Evolutionary conservation across 2,797 vertebrate species (phyloP), one percentile per base, ranked within the genome.

Genomic region (Petrocephalus sullivani): DNA sequence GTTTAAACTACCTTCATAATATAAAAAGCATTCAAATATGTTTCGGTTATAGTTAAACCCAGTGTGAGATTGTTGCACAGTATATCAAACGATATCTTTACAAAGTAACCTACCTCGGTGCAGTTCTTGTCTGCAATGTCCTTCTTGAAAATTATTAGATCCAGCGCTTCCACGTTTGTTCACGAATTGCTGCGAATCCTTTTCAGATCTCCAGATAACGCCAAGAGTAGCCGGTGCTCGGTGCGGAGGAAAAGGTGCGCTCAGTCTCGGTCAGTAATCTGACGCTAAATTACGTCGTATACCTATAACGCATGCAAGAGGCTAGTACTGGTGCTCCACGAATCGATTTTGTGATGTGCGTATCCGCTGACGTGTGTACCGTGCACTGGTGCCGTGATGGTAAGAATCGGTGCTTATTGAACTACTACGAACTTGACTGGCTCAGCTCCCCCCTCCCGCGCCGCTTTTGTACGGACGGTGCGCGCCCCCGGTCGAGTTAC

Each of bases 391-490:
- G 41, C 71, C 16, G 64, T 71, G 64, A 71, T 37, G 28, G 64
- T 71, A 28, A 71, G 4, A 71, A 37, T 12, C 28, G 4, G 64
- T 71, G 64, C 64, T 37, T 78, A 16, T 19, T 46, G 33, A 78
- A 78, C 28, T 33, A 86, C 54, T 19, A 9, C 19, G 89, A 71
- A 37, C 28, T 41, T 51, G 78, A 91, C 54, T 92, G 92, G 90
- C 23, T 83, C 81, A 4, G 5, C 0, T 1, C 0, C 16, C n/a
- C 81, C 81, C 16, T 2, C 16, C 37, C 49, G 86, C 82, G 37
- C 61, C 4, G 12, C 87, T 89, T 93, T 94, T 93, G 91, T 94
- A 91, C 85, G n/a, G 91, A 91, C 12, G 37, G 56, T 86, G 84
- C 84, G 14, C 33, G 56, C 28, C 54, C 84, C 84, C 84, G 28